Base-by-base conservation (phyloP, 1,140 invertebrate species). In the Bemisia tabaci region DNA sequence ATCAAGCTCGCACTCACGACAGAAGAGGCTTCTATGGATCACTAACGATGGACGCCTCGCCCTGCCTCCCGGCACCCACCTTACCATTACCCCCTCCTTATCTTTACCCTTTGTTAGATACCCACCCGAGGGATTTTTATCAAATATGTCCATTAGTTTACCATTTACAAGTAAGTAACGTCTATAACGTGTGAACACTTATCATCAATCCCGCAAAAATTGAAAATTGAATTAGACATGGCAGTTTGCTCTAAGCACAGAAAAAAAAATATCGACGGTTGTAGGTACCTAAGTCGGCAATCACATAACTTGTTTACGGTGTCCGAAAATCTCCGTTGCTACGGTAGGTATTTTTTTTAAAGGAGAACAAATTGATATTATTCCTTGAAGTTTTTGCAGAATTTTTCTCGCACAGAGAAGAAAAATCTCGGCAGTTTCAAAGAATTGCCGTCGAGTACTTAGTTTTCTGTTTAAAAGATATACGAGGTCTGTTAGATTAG, bases 131-230 rank as follows among this genome's bases (percentile, higher is more conserved):
- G 90, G 90, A 61, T 92, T 92, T 75, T 83, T 90, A 67, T 90
- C 89, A 65, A 92, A 92, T 73, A 82, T 92, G 79, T 87, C 89
- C 25, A 84, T 92, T 72, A 91, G 88, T 78, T 83, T 92, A 69
- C 90, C 90, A n/a, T 89, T 92, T 74, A 89, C 89, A 72, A 90
- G 90, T 92, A 78, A 86, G 87, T 85, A 62, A 33, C 27, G 5
- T 25, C 26, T 33, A 62, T 62, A 23, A 21, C 48, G 24, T 9
- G 27, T 25, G 23, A 24, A 21, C 5, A 23, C 2, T 21, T 63
- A 2, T 23, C 26, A 22, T 1, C 17, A 26, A 23, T 22, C n/a
- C 11, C 48, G 48, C 11, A 12, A 12, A 58, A 58, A n/a, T 12
- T 12, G n/a, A n/a, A 58, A n/a, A 58, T n/a, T n/a, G 11, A 11